These are phyloP conservation scores for Tetragnatha montana DNA, from an alignment of 2,888 invertebrate species.

Conservation along the genomic window DNA sequence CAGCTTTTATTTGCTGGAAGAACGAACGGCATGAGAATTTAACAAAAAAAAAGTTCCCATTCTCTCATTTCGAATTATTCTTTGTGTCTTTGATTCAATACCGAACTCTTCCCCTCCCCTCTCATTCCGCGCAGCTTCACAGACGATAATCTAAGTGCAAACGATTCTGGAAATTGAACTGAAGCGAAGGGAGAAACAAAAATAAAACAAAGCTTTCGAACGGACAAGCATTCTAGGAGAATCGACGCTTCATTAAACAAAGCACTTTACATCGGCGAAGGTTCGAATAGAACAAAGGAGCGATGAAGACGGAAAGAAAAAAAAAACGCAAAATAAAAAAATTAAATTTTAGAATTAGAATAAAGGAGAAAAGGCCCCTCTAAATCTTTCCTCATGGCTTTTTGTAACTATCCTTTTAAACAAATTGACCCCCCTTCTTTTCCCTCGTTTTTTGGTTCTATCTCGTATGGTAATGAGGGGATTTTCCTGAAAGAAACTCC, in stretches of 20 bases:
- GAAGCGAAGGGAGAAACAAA: constrained; percentile 2
- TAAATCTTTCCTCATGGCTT: constrained; percentile 39
- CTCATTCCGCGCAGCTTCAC: constrained; percentile 12
- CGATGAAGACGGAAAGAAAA: neutral
- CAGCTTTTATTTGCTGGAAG: constrained; percentile 5
- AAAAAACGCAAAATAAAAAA: constrained; percentile 6
- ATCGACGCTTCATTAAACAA: constrained; percentile 61
- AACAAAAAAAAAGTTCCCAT: neutral
- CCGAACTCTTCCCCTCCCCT: constrained; percentile 25
- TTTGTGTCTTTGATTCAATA: constrained; percentile 35
- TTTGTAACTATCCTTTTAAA: constrained; percentile 56
- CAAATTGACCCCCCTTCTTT: constrained; percentile 52
- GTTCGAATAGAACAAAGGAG: constrained; percentile 46
- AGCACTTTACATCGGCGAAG: constrained; percentile 53
- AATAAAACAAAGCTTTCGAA: constrained; percentile 35
- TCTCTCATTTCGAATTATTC: constrained; percentile 38
- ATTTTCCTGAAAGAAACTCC: constrained; percentile 32
- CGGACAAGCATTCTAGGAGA: constrained; percentile 47
- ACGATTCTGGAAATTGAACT: constrained; percentile 24
- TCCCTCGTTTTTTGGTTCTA: constrained; percentile 15
- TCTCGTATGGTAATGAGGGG: constrained; percentile 53
- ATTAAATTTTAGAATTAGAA: constrained; percentile 41
- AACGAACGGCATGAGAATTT: neutral
- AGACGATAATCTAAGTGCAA: constrained; percentile 43
- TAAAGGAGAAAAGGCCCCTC: constrained; percentile 29